Base-by-base conservation (phyloP, 92 coral and sea anemone genomes). In the Zoanthus solanderi region DNA sequence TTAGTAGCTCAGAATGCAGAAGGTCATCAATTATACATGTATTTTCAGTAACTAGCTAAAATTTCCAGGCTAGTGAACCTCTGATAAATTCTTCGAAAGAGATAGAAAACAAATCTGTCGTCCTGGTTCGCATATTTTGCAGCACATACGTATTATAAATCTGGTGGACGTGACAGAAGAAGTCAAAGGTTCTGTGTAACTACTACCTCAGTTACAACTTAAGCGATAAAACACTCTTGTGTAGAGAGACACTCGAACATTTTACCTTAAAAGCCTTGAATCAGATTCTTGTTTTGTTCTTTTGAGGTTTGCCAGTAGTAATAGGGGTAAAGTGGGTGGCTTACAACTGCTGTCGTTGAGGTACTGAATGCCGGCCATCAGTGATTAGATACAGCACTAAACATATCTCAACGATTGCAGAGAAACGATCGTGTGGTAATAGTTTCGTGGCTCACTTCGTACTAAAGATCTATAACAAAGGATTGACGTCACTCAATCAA, bases 401-500 rank as follows among this genome's bases (percentile, higher is more conserved):
- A 32, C n/a, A 32, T 31, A 61, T 14, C 72, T 45, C 75, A 74
- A 17, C 61, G 15, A 45, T 52, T 66, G 66, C 58, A 53, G 58
- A 81, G 65, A 60, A 65, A 46, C 29, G 66, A 14, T 42, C 23
- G 18, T 28, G 37, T 44, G 66, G 53, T 81, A 65, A n/a, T 63
- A 63, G 18, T 67, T 65, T 47, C 65, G 85, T 47, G 74, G 44
- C 28, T 81, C 14, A 71, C 57, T 46, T 61, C 84, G 68, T 61
- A 37, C 57, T 72, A 63, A 79, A 81, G 47, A 28, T 53, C 85
- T 47, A 47, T 66, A 47, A 81, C 75, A 81, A 67, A 67, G 73
- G 75, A 18, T 4, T 81, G 85, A 81, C 85, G 85, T 81, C 85
- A 81, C 23, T 14, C 29, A 29, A 50, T 34, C 58, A 67, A 65